Conservation (phyloP, 2,797 vertebrate species). For the Poecilia picta region DNA sequence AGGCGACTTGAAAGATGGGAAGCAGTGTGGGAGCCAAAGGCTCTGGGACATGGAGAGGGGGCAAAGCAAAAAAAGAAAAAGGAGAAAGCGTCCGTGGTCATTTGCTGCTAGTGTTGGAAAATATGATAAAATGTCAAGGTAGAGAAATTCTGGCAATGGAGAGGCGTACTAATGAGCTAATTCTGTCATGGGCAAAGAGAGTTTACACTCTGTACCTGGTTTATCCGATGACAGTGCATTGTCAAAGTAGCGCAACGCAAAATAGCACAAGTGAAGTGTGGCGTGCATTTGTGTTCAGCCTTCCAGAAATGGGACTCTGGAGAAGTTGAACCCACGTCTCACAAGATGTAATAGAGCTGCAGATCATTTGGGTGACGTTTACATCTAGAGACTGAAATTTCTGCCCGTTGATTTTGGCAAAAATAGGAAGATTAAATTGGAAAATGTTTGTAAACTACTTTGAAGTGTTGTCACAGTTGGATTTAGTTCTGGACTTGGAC, state of each 20-base stretch:
- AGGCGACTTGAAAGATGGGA: slow-evolving; percentile 76
- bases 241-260: neutral
- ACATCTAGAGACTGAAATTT: neutral
- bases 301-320: neutral
- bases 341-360: neutral
- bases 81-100: slow-evolving; percentile 83
- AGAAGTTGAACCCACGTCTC: neutral
- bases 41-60: slow-evolving; percentile 31
- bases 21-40: slow-evolving; percentile 71
- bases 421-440: neutral
- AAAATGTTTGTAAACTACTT: neutral
- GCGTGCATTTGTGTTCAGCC: neutral
- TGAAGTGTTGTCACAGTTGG: neutral
- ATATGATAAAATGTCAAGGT: slow-evolving; percentile 97
- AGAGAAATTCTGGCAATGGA: slow-evolving; percentile 88
- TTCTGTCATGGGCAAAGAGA: slow-evolving; percentile 26
- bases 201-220: neutral
- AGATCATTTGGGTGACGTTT: neutral
- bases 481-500: slow-evolving; percentile 1
- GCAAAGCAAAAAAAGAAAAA: slow-evolving; percentile 4
- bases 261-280: neutral
- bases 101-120: slow-evolving; percentile 95
- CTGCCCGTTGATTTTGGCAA: neutral
- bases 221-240: neutral
- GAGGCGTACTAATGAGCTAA: slow-evolving; percentile 89